These are phyloP conservation scores for Melolontha melolontha DNA, from an alignment of 2,888 invertebrate genomes.

Conservation along the genomic window DNA sequence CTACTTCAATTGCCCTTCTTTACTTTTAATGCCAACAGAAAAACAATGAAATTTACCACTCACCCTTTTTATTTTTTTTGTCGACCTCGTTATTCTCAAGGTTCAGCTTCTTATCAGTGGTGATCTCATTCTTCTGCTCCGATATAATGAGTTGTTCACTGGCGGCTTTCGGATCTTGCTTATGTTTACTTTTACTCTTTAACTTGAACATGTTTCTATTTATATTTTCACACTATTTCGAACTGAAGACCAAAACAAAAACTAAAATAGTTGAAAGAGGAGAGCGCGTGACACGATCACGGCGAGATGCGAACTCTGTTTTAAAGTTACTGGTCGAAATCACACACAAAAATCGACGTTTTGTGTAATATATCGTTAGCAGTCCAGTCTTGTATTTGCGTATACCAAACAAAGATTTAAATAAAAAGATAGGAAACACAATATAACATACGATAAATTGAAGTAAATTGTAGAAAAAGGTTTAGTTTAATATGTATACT, in stretches of 20 bases:
- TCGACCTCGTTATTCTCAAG: slow-evolving; percentile 68
- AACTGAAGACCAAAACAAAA: slow-evolving; percentile 9
- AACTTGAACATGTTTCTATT: slow-evolving; percentile 47
- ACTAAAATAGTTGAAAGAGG: not conserved
- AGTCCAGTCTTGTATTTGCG: too few species aligned
- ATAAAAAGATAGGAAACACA: too few species aligned
- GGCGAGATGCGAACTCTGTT: too few species aligned
- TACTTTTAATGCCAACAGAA: not conserved
- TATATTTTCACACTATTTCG: not conserved
- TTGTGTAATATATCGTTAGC: too few species aligned
- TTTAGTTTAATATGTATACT: too few species aligned
- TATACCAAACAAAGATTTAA: too few species aligned
- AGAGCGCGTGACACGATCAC: too few species aligned
- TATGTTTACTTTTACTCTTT: slow-evolving; percentile 60
- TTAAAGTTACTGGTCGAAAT: too few species aligned
- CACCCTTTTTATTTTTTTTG: slow-evolving; percentile 57
- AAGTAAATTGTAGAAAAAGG: too few species aligned
- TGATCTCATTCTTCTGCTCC: slow-evolving; percentile 70
- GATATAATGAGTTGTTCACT: slow-evolving; percentile 70
- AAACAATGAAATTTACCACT: slow-evolving; percentile 40
- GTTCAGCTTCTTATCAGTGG: slow-evolving; percentile 67
- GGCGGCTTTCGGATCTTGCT: slow-evolving; percentile 56
- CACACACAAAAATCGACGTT: too few species aligned
- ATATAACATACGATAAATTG: too few species aligned
- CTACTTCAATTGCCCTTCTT: not conserved